phyloP scores from a whole-genome alignment of 30 jellyfish, hydroid and myxozoan species.

The Morbakka virulenta region DNA sequence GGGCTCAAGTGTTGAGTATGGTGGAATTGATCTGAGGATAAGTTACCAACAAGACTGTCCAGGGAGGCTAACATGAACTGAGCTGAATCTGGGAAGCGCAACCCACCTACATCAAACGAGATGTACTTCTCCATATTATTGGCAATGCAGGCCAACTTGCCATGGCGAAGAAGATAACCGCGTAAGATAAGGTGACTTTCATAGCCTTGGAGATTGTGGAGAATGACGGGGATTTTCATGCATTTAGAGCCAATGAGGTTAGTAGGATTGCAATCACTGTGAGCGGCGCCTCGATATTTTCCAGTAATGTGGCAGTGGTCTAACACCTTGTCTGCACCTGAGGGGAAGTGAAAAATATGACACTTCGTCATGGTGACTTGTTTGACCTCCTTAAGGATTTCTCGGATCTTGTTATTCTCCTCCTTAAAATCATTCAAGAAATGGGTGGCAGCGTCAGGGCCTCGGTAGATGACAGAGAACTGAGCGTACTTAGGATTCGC shows the following conservation, averaged over 20 bases:
- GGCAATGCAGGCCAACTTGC: constrained; percentile 10
- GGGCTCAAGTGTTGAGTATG: not conserved
- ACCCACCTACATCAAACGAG: constrained; percentile 33
- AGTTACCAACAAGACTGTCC: constrained; percentile 21
- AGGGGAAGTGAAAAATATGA: constrained; percentile 26
- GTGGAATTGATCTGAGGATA: constrained; percentile 12
- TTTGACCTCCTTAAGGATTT: not conserved
- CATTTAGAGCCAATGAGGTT: constrained; percentile 14
- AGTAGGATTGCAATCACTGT: constrained; percentile 33
- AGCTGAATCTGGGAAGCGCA: constrained; percentile 16
- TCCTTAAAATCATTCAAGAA: constrained; percentile 9
- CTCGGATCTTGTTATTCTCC: constrained; percentile 6
- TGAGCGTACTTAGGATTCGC: constrained; percentile 24
- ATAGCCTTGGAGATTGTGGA: constrained; percentile 57
- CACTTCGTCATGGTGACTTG: constrained; percentile 15
- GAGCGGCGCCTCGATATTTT: constrained; percentile 61
- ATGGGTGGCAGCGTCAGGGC: constrained; percentile 26
- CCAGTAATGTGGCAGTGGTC: constrained; percentile 68
- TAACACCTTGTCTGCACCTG: constrained; percentile 8
- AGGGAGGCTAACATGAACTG: constrained; percentile 40
- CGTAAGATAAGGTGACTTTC: constrained; percentile 52
- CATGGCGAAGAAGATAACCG: constrained; percentile 17
- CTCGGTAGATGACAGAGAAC: constrained; percentile 32
- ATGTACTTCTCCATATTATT: constrained; percentile 33
- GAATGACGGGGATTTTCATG: constrained; percentile 50